Evolutionary conservation across 2,113 vertebrate genomes (phyloP).

Genomic region (Malurus elegans): DNA sequence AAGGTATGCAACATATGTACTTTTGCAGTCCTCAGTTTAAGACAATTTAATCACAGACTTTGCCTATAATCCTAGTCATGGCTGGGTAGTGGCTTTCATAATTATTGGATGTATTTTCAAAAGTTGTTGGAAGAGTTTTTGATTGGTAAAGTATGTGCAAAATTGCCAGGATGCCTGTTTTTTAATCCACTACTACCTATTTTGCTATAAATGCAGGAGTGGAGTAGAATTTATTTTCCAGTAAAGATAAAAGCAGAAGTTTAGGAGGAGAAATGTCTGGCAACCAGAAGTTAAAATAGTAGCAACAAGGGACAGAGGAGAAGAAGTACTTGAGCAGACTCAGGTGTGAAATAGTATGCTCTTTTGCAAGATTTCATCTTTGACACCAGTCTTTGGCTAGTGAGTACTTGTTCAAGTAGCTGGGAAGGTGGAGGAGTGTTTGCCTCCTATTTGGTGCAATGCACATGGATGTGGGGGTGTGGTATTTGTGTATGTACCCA

Average conservation of each 20-base stretch:
- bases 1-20: not conserved
- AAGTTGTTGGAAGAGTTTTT: not conserved
- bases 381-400: not conserved
- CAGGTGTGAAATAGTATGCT: not conserved
- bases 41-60: not conserved
- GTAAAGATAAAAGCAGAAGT: not conserved
- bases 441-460: not conserved
- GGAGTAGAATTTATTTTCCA: not conserved
- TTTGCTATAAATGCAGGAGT: not conserved
- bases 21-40: not conserved
- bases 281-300: not conserved
- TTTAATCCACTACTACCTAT: not conserved
- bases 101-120: not conserved
- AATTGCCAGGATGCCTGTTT: not conserved
- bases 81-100: not conserved
- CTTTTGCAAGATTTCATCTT: not conserved
- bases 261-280: not conserved
- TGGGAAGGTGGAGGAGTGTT: conserved; percentile 24
- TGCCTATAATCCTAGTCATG: not conserved
- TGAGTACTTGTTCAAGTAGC: not conserved
- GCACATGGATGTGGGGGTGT: not conserved
- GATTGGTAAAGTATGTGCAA: not conserved
- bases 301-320: not conserved
- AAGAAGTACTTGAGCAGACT: not conserved
- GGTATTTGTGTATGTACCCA: not conserved